Base-by-base conservation (phyloP, 2,888 invertebrate genomes). In the Drosophila paucipuncta region DNA sequence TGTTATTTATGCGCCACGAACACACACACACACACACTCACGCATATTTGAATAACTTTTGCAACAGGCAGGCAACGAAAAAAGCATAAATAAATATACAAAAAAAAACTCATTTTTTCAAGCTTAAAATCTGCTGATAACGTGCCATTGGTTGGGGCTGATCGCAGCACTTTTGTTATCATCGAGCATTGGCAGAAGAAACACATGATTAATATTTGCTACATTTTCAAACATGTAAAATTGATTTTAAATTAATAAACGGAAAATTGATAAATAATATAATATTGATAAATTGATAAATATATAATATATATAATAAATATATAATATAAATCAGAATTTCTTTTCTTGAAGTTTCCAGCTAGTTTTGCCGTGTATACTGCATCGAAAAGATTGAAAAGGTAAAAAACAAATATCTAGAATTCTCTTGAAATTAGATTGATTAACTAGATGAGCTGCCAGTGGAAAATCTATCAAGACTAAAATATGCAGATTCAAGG, bases 1-100 rank as follows among this genome's bases (percentile, higher is more conserved):
- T 82, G 80, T 85, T 83, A 85, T 85, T 83, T 83, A 83, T 85
- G 85, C 62, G 68, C 60, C 58, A 67, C 58, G 43, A 55, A 41
- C 80, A 66, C 67, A 70, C 33, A 57, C 67, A 62, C 58, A 50
- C 31, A 47, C 63, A 63, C 50, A 53, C 58, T 64, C 53, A 67
- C 67, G 35, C 59, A 53, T 28, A 60, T 70, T 60, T 64, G 59
- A 78, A 82, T 80, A 73, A 57, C 83, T 85, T 62, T 78, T 76
- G 76, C 85, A 83, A 64, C 73, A 77, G 80, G 68, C 33, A 66
- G 31, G 39, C 57, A 71, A 49, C 18, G 25, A 57, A 35, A 37
- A 60, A 31, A 31, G 16, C 58, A 58, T 43, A 58, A 22, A 58
- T 25, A 53, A 61, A 53, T 52, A 31, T n/a, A 25, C 25, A 41